Evolutionary conservation across 2,113 vertebrate genomes (phyloP).

Genomic region (Pipa parva): DNA sequence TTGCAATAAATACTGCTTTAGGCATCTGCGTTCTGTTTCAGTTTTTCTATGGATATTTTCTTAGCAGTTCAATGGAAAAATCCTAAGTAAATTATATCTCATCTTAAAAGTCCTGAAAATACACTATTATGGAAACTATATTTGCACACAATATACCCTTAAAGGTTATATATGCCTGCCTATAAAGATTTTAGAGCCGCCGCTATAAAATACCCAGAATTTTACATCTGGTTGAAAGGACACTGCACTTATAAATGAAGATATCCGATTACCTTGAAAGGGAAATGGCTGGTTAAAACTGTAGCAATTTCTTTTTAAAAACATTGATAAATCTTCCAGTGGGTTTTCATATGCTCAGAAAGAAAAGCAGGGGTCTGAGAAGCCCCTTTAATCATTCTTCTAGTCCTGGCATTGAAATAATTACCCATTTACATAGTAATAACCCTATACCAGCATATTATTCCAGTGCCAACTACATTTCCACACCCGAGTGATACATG

Average conservation of each 20-base stretch:
- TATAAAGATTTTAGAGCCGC: not conserved
- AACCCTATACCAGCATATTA: constrained; percentile 59
- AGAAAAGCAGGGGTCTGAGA: constrained; percentile 41
- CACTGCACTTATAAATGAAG: constrained; percentile 1
- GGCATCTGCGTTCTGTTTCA: no score
- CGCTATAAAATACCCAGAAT: not conserved
- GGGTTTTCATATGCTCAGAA: not conserved
- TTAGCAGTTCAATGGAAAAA: no score
- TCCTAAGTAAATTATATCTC: no score
- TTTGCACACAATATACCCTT: no score
- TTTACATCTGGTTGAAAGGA: not conserved
- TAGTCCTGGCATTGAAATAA: constrained; percentile 61
- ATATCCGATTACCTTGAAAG: not conserved
- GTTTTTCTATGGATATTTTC: no score
- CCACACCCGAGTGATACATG: constrained; percentile 66
- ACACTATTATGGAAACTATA: no score
- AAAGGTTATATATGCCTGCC: not conserved
- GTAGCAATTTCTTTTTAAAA: constrained; percentile 3
- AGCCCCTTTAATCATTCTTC: constrained; percentile 60
- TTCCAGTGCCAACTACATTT: constrained; percentile 62
- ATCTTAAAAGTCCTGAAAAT: no score
- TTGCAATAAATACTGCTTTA: no score
- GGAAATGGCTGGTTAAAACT: not conserved
- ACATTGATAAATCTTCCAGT: constrained; percentile 1
- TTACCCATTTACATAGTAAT: constrained; percentile 70